Evolutionary conservation across 2,888 invertebrate genomes (phyloP).

Genomic region (Rotaria socialis): DNA sequence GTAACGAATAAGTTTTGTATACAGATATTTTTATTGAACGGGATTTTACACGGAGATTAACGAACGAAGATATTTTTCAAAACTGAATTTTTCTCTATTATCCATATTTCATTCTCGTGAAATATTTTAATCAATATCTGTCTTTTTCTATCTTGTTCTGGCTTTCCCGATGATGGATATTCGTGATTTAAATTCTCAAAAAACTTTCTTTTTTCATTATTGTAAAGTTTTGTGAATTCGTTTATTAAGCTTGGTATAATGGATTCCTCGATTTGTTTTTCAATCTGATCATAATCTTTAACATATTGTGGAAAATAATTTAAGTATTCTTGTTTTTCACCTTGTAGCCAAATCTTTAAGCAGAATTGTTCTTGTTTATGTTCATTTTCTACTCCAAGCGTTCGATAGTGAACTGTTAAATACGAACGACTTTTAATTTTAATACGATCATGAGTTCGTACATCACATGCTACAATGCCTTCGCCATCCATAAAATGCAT

Average conservation of each 20-base stretch:
- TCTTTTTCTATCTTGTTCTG: slow-evolving; percentile 9
- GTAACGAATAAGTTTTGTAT: too few relatives aligned
- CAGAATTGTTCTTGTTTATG: background rate
- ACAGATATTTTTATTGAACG: background rate
- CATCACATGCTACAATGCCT: slow-evolving; percentile 6
- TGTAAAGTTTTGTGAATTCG: background rate
- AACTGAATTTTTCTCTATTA: background rate
- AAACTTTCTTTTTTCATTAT: background rate
- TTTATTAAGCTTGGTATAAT: background rate
- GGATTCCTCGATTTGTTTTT: background rate
- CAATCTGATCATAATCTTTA: background rate
- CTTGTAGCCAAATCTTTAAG: background rate
- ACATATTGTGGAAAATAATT: slow-evolving; percentile 7
- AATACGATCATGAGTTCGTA: background rate
- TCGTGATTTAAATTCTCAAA: background rate
- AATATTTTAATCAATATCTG: background rate
- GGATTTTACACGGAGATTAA: background rate
- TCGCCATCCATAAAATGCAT: background rate
- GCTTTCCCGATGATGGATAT: background rate
- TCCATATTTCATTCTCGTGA: background rate
- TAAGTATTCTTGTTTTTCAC: slow-evolving; percentile 22
- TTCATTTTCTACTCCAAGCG: background rate
- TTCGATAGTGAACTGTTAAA: background rate
- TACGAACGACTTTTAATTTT: slow-evolving; percentile 22
- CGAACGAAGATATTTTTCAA: slow-evolving; percentile 14